phyloP scores from a whole-genome alignment of 2,113 vertebrate genomes.

The Pleuronectes platessa region DNA sequence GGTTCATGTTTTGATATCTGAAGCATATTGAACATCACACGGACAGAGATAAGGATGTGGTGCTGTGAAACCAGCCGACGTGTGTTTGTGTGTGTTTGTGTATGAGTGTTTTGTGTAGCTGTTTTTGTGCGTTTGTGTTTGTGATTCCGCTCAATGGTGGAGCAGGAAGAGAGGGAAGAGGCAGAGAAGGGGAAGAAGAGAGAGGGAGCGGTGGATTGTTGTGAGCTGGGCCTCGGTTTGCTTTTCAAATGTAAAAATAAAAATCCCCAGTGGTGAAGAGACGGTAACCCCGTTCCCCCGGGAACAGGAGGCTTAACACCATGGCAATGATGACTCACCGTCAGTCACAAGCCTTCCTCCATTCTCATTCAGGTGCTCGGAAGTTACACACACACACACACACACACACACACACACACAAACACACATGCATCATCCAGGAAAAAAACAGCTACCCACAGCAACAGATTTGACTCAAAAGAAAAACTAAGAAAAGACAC shows the following conservation, averaged over 20 bases:
- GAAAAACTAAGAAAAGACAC: conserved; percentile 27
- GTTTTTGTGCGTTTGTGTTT: conserved; percentile 22
- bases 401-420: conserved; percentile 46
- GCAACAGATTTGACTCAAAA: conserved; percentile 27
- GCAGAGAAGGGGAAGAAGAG: conserved; percentile 29
- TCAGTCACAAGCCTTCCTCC: conserved; percentile 50
- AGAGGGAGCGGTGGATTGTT: conserved; percentile 57
- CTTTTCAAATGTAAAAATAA: conserved; percentile 80
- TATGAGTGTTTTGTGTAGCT: not conserved
- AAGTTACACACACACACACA: conserved; percentile 49
- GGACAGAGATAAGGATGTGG: conserved; percentile 62
- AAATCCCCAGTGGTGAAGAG: conserved; percentile 66
- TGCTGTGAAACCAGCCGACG: conserved; percentile 56
- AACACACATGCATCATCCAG: conserved; percentile 32
- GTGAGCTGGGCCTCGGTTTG: conserved; percentile 56
- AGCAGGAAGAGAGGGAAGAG: conserved; percentile 33
- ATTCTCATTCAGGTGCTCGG: conserved; percentile 66
- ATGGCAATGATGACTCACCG: conserved; percentile 76
- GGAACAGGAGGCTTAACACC: conserved; percentile 73
- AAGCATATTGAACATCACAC: conserved; percentile 76
- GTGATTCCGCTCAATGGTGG: conserved; percentile 43
- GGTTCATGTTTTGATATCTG: conserved; percentile 64
- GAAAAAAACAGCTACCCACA: conserved; percentile 34
- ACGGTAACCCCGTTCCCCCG: conserved; percentile 70
- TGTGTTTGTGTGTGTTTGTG: conserved; percentile 16